Evolutionary conservation across 2,113 vertebrate genomes (phyloP), one percentile per base, ranked within the genome.

Genomic region (Rostratula benghalensis): DNA sequence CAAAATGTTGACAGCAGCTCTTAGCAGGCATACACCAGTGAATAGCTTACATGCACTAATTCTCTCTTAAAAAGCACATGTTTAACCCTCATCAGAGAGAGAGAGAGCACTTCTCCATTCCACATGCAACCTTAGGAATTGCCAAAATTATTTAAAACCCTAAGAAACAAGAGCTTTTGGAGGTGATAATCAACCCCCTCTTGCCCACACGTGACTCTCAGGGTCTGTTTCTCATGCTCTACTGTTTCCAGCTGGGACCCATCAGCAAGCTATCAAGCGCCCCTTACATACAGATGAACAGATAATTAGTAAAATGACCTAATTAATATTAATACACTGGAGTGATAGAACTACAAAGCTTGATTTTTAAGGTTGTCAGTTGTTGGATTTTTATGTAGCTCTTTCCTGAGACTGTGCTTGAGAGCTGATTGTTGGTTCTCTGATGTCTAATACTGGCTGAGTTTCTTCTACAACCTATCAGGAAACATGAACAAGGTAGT

Each of bases 241-340:
- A 22, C 56, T 70, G 18, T 48, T 93, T 82, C 91, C 96, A 95
- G 81, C 87, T 95, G 93, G 87, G 93, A 79, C 39, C 57, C 77
- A 95, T 97, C 87, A 94, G 89, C 74, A 82, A 93, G 87, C 81
- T 83, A 54, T 77, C 89, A 95, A 91, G 68, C 87, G 84, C n/a
- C 27, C 91, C 67, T 90, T 64, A 90, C 24, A 90, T 59, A 76
- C 17, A 94, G 78, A 85, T 83, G 70, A 95, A 83, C 78, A 88
- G 78, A 54, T 90, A 93, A 95, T 94, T 95, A 95, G 81, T 87
- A 91, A 93, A 95, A 91, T 89, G 53, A 87, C 87, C 89, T 95
- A 95, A 95, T 96, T 96, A 96, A 95, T 94, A 91, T 93, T 94
- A 95, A 95, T 93, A 79, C 69, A 79, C 81, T 25, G 19, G 89